Evolutionary conservation across 1,140 invertebrate genomes (phyloP).

Genomic region (Pogonomyrmex barbatus): DNA sequence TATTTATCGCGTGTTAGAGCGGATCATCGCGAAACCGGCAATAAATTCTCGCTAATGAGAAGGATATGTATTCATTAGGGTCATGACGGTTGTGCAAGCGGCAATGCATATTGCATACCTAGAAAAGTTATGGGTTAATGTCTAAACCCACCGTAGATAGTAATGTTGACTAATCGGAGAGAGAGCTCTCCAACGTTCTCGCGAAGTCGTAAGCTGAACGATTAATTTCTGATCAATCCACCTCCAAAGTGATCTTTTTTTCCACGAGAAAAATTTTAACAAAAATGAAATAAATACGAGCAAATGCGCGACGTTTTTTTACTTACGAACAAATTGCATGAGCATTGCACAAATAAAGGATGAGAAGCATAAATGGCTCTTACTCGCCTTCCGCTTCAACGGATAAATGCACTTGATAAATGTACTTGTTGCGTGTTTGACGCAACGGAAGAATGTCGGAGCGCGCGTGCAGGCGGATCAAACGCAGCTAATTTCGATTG

Average conservation of each 20-base stretch:
- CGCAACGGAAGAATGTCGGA: slow-evolving; percentile 39
- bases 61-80: slow-evolving; percentile 51
- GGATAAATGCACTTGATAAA: slow-evolving; percentile 58
- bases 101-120: background rate
- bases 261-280: slow-evolving; percentile 10
- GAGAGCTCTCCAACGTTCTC: slow-evolving; percentile 31
- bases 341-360: slow-evolving; percentile 26
- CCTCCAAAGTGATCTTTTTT: background rate
- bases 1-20: slow-evolving; percentile 49
- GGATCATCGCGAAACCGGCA: slow-evolving; percentile 26
- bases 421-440: slow-evolving; percentile 62
- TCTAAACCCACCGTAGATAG: background rate
- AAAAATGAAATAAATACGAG: background rate
- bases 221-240: slow-evolving; percentile 43
- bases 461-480: slow-evolving; percentile 3
- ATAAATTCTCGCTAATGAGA: slow-evolving; percentile 46
- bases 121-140: slow-evolving; percentile 21
- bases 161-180: slow-evolving; percentile 53
- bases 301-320: slow-evolving; percentile 4
- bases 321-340: slow-evolving; percentile 12
- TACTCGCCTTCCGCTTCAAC: slow-evolving; percentile 40
- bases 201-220: slow-evolving; percentile 4
- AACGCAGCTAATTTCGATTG: background rate
- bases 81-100: slow-evolving; percentile 42
- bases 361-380: slow-evolving; percentile 38